Evolutionary conservation across 1,140 invertebrate genomes (phyloP).

Genomic region (Habropoda laboriosa): DNA sequence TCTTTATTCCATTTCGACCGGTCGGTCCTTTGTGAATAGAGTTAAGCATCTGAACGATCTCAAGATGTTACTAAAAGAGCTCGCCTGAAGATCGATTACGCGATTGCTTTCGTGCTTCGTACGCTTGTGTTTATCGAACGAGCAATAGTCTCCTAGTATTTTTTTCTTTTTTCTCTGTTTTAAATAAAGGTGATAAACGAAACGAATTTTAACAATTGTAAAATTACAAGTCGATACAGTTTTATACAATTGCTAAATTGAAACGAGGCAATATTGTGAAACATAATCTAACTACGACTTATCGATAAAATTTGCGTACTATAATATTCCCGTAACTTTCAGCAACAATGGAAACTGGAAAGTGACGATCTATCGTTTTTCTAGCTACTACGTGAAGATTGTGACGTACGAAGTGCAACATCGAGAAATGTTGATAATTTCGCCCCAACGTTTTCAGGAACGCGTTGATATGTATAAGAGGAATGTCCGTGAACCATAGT

Average conservation of each 20-base stretch:
- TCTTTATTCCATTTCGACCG: conserved; percentile 63
- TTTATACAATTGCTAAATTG: not conserved
- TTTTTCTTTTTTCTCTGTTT: too few relatives aligned
- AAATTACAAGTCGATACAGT: too few relatives aligned
- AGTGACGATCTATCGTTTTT: not conserved
- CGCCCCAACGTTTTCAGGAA: conserved; percentile 47
- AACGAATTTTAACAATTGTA: too few relatives aligned
- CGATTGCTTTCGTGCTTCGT: not conserved
- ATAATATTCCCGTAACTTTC: not conserved
- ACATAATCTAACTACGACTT: too few relatives aligned
- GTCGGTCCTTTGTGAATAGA: conserved; percentile 53
- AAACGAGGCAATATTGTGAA: not conserved
- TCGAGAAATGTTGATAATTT: conserved; percentile 50
- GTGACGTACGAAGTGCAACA: conserved; percentile 35
- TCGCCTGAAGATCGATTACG: conserved; percentile 17
- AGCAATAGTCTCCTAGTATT: not conserved
- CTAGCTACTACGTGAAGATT: conserved; percentile 11
- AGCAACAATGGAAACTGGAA: not conserved
- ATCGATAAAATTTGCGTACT: not conserved
- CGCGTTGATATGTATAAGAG: conserved; percentile 66
- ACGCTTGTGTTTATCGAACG: not conserved
- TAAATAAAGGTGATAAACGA: not conserved
- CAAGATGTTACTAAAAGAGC: conserved; percentile 44
- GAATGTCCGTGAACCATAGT: conserved; percentile 51
- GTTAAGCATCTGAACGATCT: conserved; percentile 60